Evolutionary conservation across 2,113 vertebrate species (phyloP).

Genomic region (Peromyscus leucopus): DNA sequence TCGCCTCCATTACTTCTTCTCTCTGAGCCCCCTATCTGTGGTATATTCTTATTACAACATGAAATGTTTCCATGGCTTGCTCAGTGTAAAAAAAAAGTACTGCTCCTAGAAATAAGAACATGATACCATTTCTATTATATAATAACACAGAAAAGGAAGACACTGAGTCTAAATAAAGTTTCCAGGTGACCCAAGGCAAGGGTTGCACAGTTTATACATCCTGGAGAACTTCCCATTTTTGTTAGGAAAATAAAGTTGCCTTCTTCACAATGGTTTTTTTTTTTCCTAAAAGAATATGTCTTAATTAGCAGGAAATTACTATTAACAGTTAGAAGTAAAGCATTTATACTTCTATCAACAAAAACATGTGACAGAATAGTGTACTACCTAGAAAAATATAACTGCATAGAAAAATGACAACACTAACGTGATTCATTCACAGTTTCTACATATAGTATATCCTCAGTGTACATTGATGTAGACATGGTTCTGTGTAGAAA

Average conservation of each 20-base stretch:
- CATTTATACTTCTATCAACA: slow-evolving; percentile 57
- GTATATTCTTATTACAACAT: slow-evolving; percentile 29
- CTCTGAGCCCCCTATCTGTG: neutral
- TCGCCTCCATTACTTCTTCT: neutral
- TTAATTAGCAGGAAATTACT: neutral
- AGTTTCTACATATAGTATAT: slow-evolving; percentile 79
- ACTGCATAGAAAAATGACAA: slow-evolving; percentile 84
- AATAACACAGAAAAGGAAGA: neutral
- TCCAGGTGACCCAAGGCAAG: neutral
- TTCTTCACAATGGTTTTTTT: neutral
- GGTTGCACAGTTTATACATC: slow-evolving; percentile 1
- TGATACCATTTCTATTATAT: neutral
- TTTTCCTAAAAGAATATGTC: slow-evolving; percentile 37
- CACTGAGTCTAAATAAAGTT: neutral
- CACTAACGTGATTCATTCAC: slow-evolving; percentile 82
- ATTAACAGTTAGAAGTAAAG: slow-evolving; percentile 26
- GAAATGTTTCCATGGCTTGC: slow-evolving; percentile 46
- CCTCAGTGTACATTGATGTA: slow-evolving; percentile 57
- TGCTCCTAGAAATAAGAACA: slow-evolving; percentile 63
- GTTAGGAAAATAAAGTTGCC: slow-evolving; percentile 55
- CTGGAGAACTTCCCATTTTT: slow-evolving; percentile 7
- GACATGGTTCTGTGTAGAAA: slow-evolving; percentile 53
- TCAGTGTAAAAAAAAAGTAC: neutral
- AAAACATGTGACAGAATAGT: slow-evolving; percentile 77
- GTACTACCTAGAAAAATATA: slow-evolving; percentile 87